phyloP scores from a whole-genome alignment of 2,888 invertebrate species.

The Hedychridium roseum region DNA sequence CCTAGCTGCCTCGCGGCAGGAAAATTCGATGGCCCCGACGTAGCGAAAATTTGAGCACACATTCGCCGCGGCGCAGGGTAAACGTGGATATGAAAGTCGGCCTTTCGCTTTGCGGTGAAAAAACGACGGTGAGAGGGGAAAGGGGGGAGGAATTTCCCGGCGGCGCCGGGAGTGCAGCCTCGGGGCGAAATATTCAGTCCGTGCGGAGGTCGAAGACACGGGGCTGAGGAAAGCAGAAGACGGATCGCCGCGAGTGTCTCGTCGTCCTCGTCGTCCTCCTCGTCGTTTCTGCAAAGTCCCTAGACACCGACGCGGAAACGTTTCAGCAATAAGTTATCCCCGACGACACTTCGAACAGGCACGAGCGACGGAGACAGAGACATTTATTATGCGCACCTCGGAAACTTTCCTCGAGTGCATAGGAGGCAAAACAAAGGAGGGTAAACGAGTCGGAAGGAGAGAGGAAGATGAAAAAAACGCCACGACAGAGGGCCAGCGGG shows the following conservation, averaged over 20 bases:
- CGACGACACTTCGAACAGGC: no score
- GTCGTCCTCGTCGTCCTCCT: background rate
- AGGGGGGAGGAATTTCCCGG: no score
- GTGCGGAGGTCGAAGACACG: background rate
- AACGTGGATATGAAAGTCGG: no score
- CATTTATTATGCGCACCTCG: no score
- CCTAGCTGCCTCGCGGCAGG: no score
- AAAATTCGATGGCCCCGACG: no score
- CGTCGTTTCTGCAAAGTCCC: background rate
- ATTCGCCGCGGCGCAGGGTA: no score
- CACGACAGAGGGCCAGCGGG: constrained; percentile 12
- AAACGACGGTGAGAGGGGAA: no score
- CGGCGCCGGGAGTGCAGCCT: no score
- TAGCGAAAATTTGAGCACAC: no score
- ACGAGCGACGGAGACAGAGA: no score
- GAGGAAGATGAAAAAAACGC: constrained; percentile 5
- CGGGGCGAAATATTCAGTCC: background rate
- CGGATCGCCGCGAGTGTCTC: constrained; percentile 24
- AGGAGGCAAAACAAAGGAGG: constrained; percentile 15
- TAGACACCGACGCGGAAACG: constrained; percentile 21
- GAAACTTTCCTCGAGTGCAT: constrained; percentile 16
- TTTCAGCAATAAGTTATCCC: constrained; percentile 43
- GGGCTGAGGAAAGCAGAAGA: constrained; percentile 18
- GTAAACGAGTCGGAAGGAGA: constrained; percentile 2
- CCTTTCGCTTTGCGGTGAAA: no score